A percentile compares a stretch with the other conserved stretches of the same genome.
Conservation (phyloP, 2,888 invertebrate species). For the Gandaritis pyraliata region DNA sequence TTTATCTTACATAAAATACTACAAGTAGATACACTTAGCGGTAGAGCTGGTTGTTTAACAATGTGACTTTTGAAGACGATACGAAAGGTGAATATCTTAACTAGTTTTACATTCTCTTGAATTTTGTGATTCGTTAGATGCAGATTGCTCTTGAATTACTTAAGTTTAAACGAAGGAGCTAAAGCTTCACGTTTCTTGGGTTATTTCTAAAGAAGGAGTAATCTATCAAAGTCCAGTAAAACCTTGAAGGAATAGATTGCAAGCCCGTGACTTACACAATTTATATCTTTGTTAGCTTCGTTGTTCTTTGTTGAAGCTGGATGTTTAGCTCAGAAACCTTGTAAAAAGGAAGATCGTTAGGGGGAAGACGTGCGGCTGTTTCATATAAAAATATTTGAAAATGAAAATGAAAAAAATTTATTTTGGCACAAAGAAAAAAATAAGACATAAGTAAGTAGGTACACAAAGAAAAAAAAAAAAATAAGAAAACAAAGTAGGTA, state of each 20-base stretch:
- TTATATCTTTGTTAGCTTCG: constrained; percentile 19
- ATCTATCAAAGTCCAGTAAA: constrained; percentile 24
- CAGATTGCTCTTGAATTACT: no score
- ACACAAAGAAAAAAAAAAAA: no score
- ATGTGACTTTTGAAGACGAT: no score
- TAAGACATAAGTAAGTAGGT: no score
- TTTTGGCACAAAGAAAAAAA: no score
- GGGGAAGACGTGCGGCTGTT: neutral
- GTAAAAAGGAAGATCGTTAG: neutral
- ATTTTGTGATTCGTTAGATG: no score
- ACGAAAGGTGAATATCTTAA: neutral
- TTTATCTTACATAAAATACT: no score
- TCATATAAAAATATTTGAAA: neutral
- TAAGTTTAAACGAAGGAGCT: no score
- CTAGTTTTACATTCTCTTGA: neutral
- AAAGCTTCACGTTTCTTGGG: neutral
- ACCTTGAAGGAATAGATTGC: constrained; percentile 17
- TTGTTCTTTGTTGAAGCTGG: neutral
- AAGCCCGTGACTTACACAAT: constrained; percentile 14
- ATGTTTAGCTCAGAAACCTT: constrained; percentile 6
- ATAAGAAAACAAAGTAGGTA: no score
- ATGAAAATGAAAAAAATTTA: no score
- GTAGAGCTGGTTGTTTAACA: no score
- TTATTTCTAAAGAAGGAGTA: neutral
- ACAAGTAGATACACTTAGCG: no score